These are phyloP conservation scores for Bedellia somnulentella DNA, from an alignment of 2,888 invertebrate species.

Conservation along the genomic window DNA sequence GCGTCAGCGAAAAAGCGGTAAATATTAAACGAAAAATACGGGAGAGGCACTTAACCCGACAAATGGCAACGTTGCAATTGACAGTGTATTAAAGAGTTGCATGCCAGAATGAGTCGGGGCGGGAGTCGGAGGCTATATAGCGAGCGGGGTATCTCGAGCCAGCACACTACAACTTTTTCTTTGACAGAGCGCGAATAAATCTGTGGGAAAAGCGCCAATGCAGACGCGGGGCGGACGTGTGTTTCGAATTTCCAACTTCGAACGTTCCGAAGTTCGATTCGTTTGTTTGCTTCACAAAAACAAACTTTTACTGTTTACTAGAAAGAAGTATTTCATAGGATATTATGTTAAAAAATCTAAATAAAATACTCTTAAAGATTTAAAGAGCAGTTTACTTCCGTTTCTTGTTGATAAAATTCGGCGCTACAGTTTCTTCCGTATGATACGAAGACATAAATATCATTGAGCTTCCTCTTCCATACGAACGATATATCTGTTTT, in stretches of 20 bases:
- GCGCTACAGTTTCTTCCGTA: neutral
- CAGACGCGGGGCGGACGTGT: constrained; percentile 20
- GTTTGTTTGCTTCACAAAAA: constrained; percentile 2
- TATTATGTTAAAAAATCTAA: too few relatives aligned
- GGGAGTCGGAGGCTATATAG: too few relatives aligned
- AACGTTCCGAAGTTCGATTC: neutral
- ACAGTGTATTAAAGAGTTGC: constrained; percentile 55
- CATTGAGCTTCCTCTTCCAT: neutral
- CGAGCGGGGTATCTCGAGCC: too few relatives aligned
- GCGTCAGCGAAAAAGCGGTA: too few relatives aligned
- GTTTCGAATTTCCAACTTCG: constrained; percentile 3
- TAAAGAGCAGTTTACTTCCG: neutral
- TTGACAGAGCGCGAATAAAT: constrained; percentile 54
- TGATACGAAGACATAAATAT: constrained; percentile 2
- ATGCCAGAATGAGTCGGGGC: constrained; percentile 33
- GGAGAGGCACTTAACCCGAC: constrained; percentile 45
- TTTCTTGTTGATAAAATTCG: constrained; percentile 4
- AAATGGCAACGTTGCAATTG: constrained; percentile 56
- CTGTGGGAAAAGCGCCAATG: constrained; percentile 29
- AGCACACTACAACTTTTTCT: constrained; percentile 44
- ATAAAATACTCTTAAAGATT: too few relatives aligned
- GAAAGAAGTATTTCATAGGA: too few relatives aligned
- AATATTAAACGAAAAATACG: constrained; percentile 35
- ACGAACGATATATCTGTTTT: constrained; percentile 1
- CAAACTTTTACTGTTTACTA: too few relatives aligned